Evolutionary conservation across 1,140 invertebrate genomes (phyloP), one percentile per base, ranked within the genome.

Genomic region (Tribolium madens): DNA sequence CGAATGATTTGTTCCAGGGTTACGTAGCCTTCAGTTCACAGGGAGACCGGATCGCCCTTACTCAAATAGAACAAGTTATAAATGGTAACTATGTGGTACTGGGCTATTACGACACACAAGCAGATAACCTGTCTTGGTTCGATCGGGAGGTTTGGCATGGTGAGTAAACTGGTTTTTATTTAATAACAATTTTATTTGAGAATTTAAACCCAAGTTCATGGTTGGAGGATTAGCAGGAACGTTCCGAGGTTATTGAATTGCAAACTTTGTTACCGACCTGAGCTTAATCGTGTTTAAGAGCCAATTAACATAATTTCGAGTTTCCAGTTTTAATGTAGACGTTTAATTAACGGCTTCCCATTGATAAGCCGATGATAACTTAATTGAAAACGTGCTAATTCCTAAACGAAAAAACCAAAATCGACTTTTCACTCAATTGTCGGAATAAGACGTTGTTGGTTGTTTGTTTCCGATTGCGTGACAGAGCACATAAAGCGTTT

Each of bases 1-100:
- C 12, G 10, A 53, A 33, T 79, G 68, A 87, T 36, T 9, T 36
- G n/a, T 87, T 26, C 1, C 84, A 97, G 96, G 96, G 96, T 60
- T 91, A 93, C 79, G 96, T 98, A 50, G 96, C 96, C 2, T 99
- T 98, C 87, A 98, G 96, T 82, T 97, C 97, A 0, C 95, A 97
- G 87, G 98, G 98, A 80, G 98, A 99, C 88, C 92, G 98, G 81
- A 99, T 99, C 83, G 97, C 98, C n/a, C 89, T 97, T 85, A 99
- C 97, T 4, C 96, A 98, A 88, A 97, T 99, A 77, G 98, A 99
- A 86, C 98, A 99, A 87, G 93, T 99, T 88, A 92, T 93, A 81
- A 94, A 97, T 87, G 97, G 97, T 60, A 96, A 94, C 83, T 99
- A 99, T 86, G 91, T 95, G 10, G 94, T 96, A 82, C 88, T 99